A percentile compares a stretch with the other conserved stretches of the same genome.
Evolutionary conservation across 2,113 vertebrate genomes (phyloP).

Genomic region (Campylomormyrus tamandua): DNA sequence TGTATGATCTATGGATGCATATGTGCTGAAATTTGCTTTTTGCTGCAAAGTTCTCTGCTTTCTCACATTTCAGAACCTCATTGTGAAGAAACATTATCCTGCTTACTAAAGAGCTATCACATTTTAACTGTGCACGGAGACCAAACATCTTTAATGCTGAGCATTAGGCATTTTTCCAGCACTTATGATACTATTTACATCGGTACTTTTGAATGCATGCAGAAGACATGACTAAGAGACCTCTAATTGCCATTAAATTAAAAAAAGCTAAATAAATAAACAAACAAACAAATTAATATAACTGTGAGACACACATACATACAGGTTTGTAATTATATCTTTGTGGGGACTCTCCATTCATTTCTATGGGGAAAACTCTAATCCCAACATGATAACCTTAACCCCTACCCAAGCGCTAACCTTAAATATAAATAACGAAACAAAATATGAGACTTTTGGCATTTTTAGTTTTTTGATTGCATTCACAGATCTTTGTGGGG

Average conservation of each 20-base stretch:
- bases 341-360: too few species aligned
- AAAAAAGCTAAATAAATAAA: not conserved
- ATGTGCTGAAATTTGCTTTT: slow-evolving; percentile 11
- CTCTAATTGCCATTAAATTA: not conserved
- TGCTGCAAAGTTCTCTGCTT: not conserved
- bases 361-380: too few species aligned
- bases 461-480: too few species aligned
- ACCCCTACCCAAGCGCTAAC: too few species aligned
- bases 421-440: too few species aligned
- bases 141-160: not conserved
- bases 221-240: not conserved
- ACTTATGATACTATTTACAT: not conserved
- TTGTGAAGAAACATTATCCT: not conserved
- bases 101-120: not conserved
- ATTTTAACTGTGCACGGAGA: not conserved
- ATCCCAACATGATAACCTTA: too few species aligned
- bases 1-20: slow-evolving; percentile 5
- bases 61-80: not conserved
- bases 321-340: too few species aligned
- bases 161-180: too few species aligned
- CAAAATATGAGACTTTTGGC: too few species aligned
- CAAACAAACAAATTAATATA: not conserved
- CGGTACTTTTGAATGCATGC: not conserved
- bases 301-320: not conserved
- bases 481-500: too few species aligned